Evolutionary conservation across 35 echinoderm and acorn worm genomes (phyloP).

Genomic region (Apostichopus parvimensis): DNA sequence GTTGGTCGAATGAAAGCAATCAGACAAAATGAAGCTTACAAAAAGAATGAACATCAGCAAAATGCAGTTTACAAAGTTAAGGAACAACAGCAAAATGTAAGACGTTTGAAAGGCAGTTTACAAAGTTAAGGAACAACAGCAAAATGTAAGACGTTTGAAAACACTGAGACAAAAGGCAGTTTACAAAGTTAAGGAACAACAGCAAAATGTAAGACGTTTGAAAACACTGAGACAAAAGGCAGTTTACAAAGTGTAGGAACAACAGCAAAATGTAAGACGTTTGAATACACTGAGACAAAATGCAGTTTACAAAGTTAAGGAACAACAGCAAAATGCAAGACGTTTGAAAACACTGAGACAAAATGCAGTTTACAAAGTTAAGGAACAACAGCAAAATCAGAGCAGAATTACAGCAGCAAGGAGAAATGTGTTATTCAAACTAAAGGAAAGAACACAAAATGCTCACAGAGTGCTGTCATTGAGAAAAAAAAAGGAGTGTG

Average conservation of each 20-base stretch:
- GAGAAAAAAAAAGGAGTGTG: neutral
- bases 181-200: no score
- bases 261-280: neutral
- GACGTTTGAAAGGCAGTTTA: neutral
- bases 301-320: neutral
- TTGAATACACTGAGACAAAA: neutral
- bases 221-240: neutral
- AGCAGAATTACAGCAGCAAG: conserved; percentile 1
- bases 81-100: neutral
- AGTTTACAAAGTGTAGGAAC: neutral
- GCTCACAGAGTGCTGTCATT: neutral
- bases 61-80: neutral
- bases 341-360: neutral
- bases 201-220: neutral
- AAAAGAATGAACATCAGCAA: conserved; percentile 6
- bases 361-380: neutral
- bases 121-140: neutral
- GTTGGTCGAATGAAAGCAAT: conserved; percentile 2
- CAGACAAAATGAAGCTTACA: neutral
- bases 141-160: no score
- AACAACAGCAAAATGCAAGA: neutral
- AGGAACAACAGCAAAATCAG: neutral
- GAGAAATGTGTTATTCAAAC: neutral
- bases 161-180: no score
- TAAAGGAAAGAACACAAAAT: neutral